These are phyloP conservation scores for Ectobius pallidus DNA, from an alignment of 2,888 invertebrate species.

Conservation along the genomic window DNA sequence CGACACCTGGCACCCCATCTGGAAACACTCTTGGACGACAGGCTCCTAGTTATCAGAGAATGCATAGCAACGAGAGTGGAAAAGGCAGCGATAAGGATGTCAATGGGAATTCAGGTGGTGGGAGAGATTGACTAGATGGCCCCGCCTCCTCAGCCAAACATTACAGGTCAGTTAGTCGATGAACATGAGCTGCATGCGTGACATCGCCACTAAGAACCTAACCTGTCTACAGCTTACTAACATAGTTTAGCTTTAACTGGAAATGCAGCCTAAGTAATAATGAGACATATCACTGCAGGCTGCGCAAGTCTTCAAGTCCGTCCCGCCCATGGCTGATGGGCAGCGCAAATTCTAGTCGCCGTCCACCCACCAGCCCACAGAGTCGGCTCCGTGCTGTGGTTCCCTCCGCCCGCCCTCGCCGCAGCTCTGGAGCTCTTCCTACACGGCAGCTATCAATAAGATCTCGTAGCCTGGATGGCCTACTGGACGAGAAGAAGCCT, in stretches of 20 bases:
- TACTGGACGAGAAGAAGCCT: slow-evolving; percentile 57
- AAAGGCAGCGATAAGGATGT: slow-evolving; percentile 72
- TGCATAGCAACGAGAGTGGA: slow-evolving; percentile 83
- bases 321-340: slow-evolving; percentile 64
- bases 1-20: slow-evolving; percentile 75
- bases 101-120: slow-evolving; percentile 59
- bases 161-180: slow-evolving; percentile 48
- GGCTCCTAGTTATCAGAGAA: slow-evolving; percentile 80
- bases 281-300: slow-evolving; percentile 55
- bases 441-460: slow-evolving; percentile 55
- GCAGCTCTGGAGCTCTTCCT: slow-evolving; percentile 32
- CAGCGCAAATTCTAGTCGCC: slow-evolving; percentile 40
- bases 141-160: slow-evolving; percentile 59
- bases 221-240: no score
- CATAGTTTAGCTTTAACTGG: no score
- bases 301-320: slow-evolving; percentile 70
- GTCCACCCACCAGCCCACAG: slow-evolving; percentile 52
- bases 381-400: slow-evolving; percentile 36
- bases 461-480: slow-evolving; percentile 69
- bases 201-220: no score
- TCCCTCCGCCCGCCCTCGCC: slow-evolving; percentile 31
- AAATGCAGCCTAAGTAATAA: no score
- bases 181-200: no score
- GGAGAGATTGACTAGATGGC: slow-evolving; percentile 83
- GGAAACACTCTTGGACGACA: slow-evolving; percentile 70